Percentiles rank a stretch among this genome's conserved stretches.
Evolutionary conservation across 2,797 vertebrate species (phyloP).

Genomic region (Nannoperca obscura): DNA sequence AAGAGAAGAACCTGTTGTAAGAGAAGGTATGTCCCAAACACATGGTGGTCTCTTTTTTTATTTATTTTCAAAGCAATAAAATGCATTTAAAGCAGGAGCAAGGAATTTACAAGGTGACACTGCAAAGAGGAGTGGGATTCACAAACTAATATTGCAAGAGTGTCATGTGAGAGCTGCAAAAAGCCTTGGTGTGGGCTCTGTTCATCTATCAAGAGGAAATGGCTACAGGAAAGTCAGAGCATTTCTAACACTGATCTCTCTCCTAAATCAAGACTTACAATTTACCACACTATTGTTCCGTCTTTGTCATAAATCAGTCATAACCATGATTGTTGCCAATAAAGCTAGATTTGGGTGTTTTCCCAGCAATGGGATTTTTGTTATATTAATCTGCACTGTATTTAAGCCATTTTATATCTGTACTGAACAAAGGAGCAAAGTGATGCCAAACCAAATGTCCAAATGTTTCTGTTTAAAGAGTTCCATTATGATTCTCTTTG

Average conservation of each 20-base stretch:
- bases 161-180: conserved; percentile 48
- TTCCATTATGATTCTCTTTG: conserved; percentile 47
- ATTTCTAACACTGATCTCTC: conserved; percentile 28
- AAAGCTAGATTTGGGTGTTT: conserved; percentile 60
- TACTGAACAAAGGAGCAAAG: conserved; percentile 65
- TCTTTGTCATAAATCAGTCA: conserved; percentile 68
- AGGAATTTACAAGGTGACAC: conserved; percentile 75
- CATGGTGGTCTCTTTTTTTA: conserved; percentile 80
- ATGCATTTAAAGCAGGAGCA: conserved; percentile 50
- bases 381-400: conserved; percentile 61
- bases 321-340: conserved; percentile 54
- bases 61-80: conserved; percentile 66
- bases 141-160: conserved; percentile 54
- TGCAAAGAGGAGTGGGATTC: conserved; percentile 63
- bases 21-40: conserved; percentile 70
- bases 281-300: conserved; percentile 28
- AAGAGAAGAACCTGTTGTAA: conserved; percentile 70
- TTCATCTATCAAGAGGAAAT: conserved; percentile 56
- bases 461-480: conserved; percentile 71
- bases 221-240: conserved; percentile 33
- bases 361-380: conserved; percentile 62
- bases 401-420: conserved; percentile 68
- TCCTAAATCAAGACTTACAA: conserved; percentile 40
- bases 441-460: conserved; percentile 69
- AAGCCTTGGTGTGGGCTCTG: conserved; percentile 24